Conservation (phyloP, 2,888 invertebrate genomes). For the Muscina levida region DNA sequence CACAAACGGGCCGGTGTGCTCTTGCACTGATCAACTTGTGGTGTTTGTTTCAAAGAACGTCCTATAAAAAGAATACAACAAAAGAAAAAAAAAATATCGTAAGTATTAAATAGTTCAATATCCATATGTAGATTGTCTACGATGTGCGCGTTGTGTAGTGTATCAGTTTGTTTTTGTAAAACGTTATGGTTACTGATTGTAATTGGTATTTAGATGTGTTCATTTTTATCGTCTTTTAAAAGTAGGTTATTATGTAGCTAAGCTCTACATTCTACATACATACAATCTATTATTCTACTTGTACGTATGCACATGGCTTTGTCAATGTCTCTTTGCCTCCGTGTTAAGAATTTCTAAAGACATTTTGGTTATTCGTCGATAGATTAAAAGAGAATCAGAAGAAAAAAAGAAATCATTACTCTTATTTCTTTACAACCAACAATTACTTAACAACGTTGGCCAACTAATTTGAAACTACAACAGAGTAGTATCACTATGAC, state of each 20-base stretch:
- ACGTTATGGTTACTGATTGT: conserved; percentile 35
- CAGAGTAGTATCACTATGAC: too few species aligned
- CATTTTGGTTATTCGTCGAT: not conserved
- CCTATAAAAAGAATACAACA: conserved; percentile 70
- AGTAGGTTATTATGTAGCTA: conserved; percentile 57
- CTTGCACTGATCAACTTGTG: conserved; percentile 78
- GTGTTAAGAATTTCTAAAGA: not conserved
- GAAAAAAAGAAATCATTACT: conserved; percentile 39
- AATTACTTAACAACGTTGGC: conserved; percentile 43
- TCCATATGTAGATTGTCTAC: too few species aligned
- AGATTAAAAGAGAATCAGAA: conserved; percentile 16
- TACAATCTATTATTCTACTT: conserved; percentile 12
- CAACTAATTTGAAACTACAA: too few species aligned
- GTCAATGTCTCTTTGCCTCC: not conserved
- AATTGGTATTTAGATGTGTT: conserved; percentile 54
- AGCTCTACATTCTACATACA: not conserved
- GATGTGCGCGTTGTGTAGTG: too few species aligned
- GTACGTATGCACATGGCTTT: conserved; percentile 8
- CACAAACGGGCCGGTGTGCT: conserved; percentile 89
- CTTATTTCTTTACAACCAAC: conserved; percentile 39
- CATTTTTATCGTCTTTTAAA: conserved; percentile 48
- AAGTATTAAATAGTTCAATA: not conserved
- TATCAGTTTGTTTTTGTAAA: conserved; percentile 9
- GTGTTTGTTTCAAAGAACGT: conserved; percentile 77
- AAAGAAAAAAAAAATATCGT: conserved; percentile 6